Evolutionary conservation across 2,888 invertebrate species (phyloP).

Genomic region (Pseudococcus jackbeardsleyi): DNA sequence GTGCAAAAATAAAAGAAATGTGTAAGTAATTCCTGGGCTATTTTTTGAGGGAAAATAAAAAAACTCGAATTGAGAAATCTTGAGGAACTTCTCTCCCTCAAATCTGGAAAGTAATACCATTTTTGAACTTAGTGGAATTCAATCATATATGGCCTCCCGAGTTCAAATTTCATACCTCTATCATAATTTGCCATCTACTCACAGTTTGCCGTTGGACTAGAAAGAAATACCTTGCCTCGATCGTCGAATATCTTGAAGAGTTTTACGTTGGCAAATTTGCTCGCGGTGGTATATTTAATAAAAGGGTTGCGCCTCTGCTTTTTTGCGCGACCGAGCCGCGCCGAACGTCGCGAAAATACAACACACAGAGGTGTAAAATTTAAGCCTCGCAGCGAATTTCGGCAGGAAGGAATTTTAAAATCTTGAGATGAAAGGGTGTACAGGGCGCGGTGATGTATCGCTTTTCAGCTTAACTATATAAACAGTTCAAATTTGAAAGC

Average conservation of each 20-base stretch:
- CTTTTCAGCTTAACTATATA: constrained; percentile 46
- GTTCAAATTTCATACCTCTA: not conserved
- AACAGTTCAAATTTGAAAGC: constrained; percentile 55
- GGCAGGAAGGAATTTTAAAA: constrained; percentile 50
- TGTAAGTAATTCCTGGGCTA: too few relatives aligned
- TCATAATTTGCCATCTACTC: too few relatives aligned
- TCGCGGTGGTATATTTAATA: constrained; percentile 38
- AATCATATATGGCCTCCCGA: too few relatives aligned
- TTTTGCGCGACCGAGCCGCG: not conserved
- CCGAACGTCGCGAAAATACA: not conserved
- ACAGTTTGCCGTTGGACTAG: too few relatives aligned
- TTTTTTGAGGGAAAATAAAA: too few relatives aligned
- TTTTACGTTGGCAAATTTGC: constrained; percentile 31
- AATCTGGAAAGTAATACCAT: too few relatives aligned
- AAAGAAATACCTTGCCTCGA: too few relatives aligned
- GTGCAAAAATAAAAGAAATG: too few relatives aligned
- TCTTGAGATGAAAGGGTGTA: constrained; percentile 43
- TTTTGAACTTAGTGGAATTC: too few relatives aligned
- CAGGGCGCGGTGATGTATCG: constrained; percentile 35
- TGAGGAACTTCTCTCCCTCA: too few relatives aligned
- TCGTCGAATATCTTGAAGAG: not conserved
- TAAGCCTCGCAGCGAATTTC: constrained; percentile 44
- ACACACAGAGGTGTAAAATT: constrained; percentile 47
- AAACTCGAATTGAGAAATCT: too few relatives aligned
- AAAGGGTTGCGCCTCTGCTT: constrained; percentile 16